Conservation (phyloP, 2,888 invertebrate genomes). For the Microchrysa polita region DNA sequence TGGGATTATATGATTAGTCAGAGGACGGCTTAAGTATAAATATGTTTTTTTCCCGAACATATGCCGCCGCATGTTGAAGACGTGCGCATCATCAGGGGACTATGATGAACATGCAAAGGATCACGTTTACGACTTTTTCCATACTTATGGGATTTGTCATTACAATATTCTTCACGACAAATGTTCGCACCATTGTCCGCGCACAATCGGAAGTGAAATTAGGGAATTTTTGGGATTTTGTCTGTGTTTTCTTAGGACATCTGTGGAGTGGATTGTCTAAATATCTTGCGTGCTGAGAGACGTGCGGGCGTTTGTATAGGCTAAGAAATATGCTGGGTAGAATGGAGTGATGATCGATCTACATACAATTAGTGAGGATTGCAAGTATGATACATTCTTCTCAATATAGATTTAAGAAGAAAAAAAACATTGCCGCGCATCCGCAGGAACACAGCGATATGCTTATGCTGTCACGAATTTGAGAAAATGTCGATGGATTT, state of each 20-base stretch:
- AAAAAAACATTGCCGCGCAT: too few relatives aligned
- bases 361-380: too few relatives aligned
- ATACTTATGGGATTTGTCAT: not conserved
- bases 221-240: not conserved
- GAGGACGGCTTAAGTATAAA: slow-evolving; percentile 2
- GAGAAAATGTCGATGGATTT: too few relatives aligned
- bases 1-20: slow-evolving; percentile 32
- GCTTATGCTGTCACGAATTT: too few relatives aligned
- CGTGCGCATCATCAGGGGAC: too few relatives aligned
- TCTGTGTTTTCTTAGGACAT: slow-evolving; percentile 6
- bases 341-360: too few relatives aligned
- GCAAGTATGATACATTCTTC: too few relatives aligned
- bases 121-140: not conserved
- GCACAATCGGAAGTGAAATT: not conserved
- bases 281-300: not conserved
- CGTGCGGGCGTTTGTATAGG: too few relatives aligned
- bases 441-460: too few relatives aligned
- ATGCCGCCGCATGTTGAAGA: not conserved
- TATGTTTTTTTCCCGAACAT: not conserved
- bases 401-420: too few relatives aligned
- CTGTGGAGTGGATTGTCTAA: not conserved
- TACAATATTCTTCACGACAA: not conserved
- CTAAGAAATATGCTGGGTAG: too few relatives aligned
- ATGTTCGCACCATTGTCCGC: not conserved
- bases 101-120: not conserved